Base-by-base conservation (phyloP, 2,888 invertebrate genomes). In the Aphrophora alni region DNA sequence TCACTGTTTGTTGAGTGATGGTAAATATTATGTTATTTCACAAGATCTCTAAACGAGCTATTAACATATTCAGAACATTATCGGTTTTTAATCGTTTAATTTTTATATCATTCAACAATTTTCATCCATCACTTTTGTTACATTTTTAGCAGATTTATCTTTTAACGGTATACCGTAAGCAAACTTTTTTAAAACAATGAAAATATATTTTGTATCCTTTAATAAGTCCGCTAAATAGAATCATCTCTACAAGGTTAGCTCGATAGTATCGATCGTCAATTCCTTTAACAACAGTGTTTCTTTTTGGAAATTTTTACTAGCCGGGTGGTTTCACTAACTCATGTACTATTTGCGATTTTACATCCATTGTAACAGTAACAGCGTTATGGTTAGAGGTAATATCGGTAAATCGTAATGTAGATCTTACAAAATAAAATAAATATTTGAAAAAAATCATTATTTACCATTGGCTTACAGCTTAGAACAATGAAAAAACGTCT, bases 131-230 rank as follows among this genome's bases (percentile, higher is more conserved):
- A 77, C 80, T 33, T 44, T 70, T 2, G 75, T 28, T 10, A 71
- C 25, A 2, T 33, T 44, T 73, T 24, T 26, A 27, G 70, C 75
- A 25, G 38, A 70, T 28, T 82, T 82, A 21, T 71, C 75, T 59
- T 79, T 82, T 25, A 80, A 78, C 1, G 82, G 80, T 26, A 76
- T 25, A n/a, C 77, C 68, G 38, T 76, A 69, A 27, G 80, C 80
- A 44, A 76, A 21, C 75, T 80, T 80, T 44, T 76, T 51, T 38
- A 77, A 69, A 21, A 68, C 27, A 24, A 70, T 75, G 68, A 81
- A 73, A 14, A 80, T 76, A 51, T 80, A 81, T 70, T 81, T 80
- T 68, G 26, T 78, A 33, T 81, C 82, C 26, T 79, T n/a, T 70
- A 59, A 81, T 82, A 77, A 81, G 12, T 51, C n/a, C 44, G 21